Evolutionary conservation across 1,140 invertebrate genomes (phyloP).

Genomic region (Sitobion miscanthi): DNA sequence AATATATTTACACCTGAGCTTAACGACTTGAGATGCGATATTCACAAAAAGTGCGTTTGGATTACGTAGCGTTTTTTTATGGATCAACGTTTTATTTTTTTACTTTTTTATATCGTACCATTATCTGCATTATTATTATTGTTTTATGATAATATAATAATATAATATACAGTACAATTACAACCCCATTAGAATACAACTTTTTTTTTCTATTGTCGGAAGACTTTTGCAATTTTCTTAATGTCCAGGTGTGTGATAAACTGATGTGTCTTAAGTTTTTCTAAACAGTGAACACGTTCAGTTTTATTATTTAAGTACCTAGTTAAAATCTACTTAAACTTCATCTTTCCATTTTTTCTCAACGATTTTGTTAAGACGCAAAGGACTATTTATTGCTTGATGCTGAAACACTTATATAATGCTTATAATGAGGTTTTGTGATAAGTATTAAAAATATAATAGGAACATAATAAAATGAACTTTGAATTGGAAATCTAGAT

Average conservation of each 20-base stretch:
- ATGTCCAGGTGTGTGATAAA: neutral
- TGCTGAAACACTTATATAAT: neutral
- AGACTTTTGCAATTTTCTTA: neutral
- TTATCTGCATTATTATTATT: neutral
- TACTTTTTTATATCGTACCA: neutral
- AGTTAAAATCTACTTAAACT: neutral
- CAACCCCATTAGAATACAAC: neutral
- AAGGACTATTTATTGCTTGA: neutral
- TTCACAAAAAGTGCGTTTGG: neutral
- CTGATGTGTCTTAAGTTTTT: neutral
- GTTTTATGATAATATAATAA: slow-evolving; percentile 4
- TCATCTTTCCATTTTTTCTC: neutral
- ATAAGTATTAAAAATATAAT: neutral
- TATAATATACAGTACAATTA: neutral
- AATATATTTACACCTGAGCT: neutral
- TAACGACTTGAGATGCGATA: neutral
- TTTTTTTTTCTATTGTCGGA: neutral
- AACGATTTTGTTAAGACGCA: neutral
- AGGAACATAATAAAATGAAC: neutral
- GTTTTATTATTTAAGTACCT: neutral
- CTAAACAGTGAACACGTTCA: neutral
- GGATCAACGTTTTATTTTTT: neutral
- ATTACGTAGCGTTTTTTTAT: neutral
- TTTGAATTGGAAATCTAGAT: neutral
- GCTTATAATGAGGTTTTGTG: neutral